phyloP scores from a whole-genome alignment of 2,888 invertebrate species.

The Elysia crispata region DNA sequence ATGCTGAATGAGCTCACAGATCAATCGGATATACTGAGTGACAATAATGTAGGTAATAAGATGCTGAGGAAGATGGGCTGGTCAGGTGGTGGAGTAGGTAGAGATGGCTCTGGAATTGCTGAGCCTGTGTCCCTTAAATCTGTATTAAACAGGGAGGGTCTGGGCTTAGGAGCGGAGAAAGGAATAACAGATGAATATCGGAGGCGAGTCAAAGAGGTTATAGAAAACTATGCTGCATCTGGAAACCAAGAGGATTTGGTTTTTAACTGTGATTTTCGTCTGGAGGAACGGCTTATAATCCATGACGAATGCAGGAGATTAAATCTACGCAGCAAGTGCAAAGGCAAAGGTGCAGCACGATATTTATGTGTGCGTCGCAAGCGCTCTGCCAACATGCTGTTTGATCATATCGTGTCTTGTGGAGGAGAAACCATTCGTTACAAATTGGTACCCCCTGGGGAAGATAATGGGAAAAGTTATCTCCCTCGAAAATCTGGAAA shows the following conservation, averaged over 20 bases:
- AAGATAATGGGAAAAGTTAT: neutral
- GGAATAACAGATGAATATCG: constrained; percentile 65
- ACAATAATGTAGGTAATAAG: constrained; percentile 80
- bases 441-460: constrained; percentile 75
- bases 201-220: constrained; percentile 65
- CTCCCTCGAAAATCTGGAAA: neutral
- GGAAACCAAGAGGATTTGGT: constrained; percentile 76
- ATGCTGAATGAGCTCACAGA: constrained; percentile 61
- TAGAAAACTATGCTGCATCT: constrained; percentile 72
- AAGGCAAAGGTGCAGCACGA: constrained; percentile 78
- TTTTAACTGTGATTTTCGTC: constrained; percentile 77
- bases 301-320: constrained; percentile 76
- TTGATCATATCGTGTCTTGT: constrained; percentile 77
- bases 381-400: constrained; percentile 78
- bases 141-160: constrained; percentile 72
- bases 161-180: constrained; percentile 66
- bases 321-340: constrained; percentile 80
- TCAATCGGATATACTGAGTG: constrained; percentile 53
- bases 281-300: constrained; percentile 78
- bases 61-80: constrained; percentile 86
- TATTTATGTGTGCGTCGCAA: constrained; percentile 80
- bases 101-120: constrained; percentile 81
- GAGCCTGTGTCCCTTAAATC: constrained; percentile 80
- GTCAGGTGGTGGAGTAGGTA: constrained; percentile 85
- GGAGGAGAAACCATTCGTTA: constrained; percentile 81